A percentile compares a stretch with the other conserved stretches of the same genome.
phyloP scores from a whole-genome alignment of 1,140 invertebrate genomes.

The Pygmarrhopalites habei region DNA sequence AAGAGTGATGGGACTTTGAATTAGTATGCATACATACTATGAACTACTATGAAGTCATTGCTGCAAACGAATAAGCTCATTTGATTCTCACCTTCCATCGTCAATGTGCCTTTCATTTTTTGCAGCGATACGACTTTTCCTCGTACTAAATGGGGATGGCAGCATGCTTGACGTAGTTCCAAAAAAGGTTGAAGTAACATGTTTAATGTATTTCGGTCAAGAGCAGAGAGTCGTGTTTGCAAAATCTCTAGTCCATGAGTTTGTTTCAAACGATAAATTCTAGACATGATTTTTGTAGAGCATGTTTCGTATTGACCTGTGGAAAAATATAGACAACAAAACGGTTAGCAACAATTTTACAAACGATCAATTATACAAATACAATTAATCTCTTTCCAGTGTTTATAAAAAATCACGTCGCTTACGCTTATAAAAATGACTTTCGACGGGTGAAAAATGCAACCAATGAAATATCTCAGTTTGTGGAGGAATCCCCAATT shows the following conservation, averaged over 20 bases:
- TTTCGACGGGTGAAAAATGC: constrained; percentile 54
- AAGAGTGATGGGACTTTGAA: too few relatives aligned
- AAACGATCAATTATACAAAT: too few relatives aligned
- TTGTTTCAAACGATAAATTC: constrained; percentile 40
- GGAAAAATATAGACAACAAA: too few relatives aligned
- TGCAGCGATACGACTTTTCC: constrained; percentile 53
- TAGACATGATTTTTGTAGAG: constrained; percentile 43
- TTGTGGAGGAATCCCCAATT: constrained; percentile 49
- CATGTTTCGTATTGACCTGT: constrained; percentile 48
- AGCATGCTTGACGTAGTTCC: constrained; percentile 62
- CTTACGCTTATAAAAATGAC: constrained; percentile 54
- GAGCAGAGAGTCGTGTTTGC: constrained; percentile 43
- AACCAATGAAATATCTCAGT: constrained; percentile 49
- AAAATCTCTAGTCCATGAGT: constrained; percentile 36
- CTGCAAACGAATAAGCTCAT: too few relatives aligned
- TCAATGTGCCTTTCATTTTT: constrained; percentile 53
- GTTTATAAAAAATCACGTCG: too few relatives aligned
- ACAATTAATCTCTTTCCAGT: too few relatives aligned
- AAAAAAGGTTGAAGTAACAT: constrained; percentile 55
- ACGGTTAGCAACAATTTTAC: too few relatives aligned
- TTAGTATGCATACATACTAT: too few relatives aligned
- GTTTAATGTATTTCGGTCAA: constrained; percentile 46
- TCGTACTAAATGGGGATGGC: constrained; percentile 59
- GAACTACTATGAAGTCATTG: too few relatives aligned
- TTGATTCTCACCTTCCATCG: too few relatives aligned